Percentiles rank a stretch among this genome's conserved stretches.
These are phyloP conservation scores for Rhodophaea formosa DNA, from an alignment of 2,888 invertebrate species.

Conservation along the genomic window DNA sequence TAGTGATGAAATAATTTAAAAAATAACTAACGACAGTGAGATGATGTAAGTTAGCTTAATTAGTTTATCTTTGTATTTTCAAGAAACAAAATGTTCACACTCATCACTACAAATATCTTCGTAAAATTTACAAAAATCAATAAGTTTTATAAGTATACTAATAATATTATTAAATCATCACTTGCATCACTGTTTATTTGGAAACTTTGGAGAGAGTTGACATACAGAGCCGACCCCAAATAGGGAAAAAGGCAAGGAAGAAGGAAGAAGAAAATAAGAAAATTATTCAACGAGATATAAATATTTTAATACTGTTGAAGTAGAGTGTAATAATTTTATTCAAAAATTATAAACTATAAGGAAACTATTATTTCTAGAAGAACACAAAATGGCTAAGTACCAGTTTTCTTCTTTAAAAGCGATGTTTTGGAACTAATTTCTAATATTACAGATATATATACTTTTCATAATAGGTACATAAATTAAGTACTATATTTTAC, in stretches of 20 bases:
- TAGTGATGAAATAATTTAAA: no score
- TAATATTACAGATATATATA: not conserved
- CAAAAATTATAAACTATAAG: not conserved
- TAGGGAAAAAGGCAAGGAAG: no score
- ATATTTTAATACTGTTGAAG: conserved; percentile 9
- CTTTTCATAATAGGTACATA: not conserved
- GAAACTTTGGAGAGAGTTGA: no score
- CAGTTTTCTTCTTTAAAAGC: not conserved
- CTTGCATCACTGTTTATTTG: not conserved
- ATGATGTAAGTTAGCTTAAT: no score
- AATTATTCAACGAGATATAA: not conserved
- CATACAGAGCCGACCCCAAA: no score
- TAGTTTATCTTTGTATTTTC: no score
- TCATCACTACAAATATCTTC: no score
- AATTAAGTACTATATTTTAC: not conserved
- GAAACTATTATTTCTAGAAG: not conserved
- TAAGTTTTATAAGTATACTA: no score
- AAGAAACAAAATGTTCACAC: no score
- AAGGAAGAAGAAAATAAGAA: not conserved
- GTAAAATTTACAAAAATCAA: no score
- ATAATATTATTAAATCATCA: not conserved
- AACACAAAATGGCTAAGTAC: conserved; percentile 4
- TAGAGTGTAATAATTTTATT: not conserved
- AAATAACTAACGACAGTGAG: no score
- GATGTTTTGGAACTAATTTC: not conserved